phyloP scores from a whole-genome alignment of 2,888 invertebrate genomes.

The Stenodema calcarata region DNA sequence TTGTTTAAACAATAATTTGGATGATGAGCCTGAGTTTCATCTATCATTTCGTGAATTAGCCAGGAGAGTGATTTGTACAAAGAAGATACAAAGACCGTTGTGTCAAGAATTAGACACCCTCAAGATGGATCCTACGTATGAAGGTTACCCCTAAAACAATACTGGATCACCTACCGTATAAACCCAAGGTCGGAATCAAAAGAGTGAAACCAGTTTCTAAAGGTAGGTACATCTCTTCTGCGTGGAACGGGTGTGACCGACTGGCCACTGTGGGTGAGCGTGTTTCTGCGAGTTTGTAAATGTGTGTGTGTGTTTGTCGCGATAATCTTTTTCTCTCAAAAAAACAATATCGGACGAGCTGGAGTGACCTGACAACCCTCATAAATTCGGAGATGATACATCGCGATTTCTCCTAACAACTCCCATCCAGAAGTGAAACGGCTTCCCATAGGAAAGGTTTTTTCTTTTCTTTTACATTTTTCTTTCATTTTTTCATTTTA shows the following conservation, averaged over 20 bases:
- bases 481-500: not conserved
- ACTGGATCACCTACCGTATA: too few relatives aligned
- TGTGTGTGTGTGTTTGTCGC: not conserved
- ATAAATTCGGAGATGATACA: slow-evolving; percentile 38
- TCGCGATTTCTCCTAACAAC: slow-evolving; percentile 18
- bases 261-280: not conserved
- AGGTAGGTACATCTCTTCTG: not conserved
- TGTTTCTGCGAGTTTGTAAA: not conserved
- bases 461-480: not conserved
- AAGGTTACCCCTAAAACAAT: too few relatives aligned
- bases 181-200: too few relatives aligned
- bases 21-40: too few relatives aligned
- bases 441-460: slow-evolving; percentile 1
- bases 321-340: not conserved
- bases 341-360: slow-evolving; percentile 8
- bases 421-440: not conserved
- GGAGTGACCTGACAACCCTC: slow-evolving; percentile 21
- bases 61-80: too few relatives aligned
- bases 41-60: too few relatives aligned
- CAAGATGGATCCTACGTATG: too few relatives aligned
- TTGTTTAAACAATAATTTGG: too few relatives aligned
- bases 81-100: too few relatives aligned
- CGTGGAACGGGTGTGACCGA: not conserved
- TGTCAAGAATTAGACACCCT: too few relatives aligned
- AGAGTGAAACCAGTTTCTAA: not conserved